Conservation (phyloP, 2,797 vertebrate genomes). For the Diglossa cyanea region DNA sequence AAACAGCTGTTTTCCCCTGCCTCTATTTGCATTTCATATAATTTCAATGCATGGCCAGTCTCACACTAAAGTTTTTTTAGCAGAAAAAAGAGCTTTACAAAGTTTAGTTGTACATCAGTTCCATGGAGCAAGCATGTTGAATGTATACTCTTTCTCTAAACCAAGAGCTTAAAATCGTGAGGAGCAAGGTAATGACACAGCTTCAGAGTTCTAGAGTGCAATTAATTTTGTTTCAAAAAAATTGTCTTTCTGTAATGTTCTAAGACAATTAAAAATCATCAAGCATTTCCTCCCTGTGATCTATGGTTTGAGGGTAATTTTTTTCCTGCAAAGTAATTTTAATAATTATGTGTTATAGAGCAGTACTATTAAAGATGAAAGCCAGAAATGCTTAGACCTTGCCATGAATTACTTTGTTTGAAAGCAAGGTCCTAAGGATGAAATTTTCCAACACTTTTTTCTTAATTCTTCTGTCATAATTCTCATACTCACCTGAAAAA, state of each 20-base stretch:
- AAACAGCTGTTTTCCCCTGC: slow-evolving; percentile 40
- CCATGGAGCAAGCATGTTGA: neutral
- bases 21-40: slow-evolving; percentile 14
- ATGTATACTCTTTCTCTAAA: neutral
- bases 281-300: neutral
- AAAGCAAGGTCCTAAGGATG: neutral
- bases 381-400: neutral
- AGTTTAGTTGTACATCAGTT: neutral
- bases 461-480: neutral
- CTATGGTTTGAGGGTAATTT: neutral
- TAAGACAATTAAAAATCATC: neutral
- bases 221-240: neutral
- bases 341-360: neutral
- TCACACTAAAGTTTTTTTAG: neutral
- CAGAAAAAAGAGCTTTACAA: neutral
- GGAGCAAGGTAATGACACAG: neutral
- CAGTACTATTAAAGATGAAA: neutral
- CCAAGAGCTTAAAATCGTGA: neutral
- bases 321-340: neutral
- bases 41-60: neutral
- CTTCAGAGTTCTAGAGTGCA: neutral
- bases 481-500: neutral
- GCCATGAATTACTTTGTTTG: neutral
- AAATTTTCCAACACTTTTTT: neutral
- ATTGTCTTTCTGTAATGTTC: neutral